phyloP scores from a whole-genome alignment of 2,888 invertebrate species.

The Cremastinae sp. region DNA sequence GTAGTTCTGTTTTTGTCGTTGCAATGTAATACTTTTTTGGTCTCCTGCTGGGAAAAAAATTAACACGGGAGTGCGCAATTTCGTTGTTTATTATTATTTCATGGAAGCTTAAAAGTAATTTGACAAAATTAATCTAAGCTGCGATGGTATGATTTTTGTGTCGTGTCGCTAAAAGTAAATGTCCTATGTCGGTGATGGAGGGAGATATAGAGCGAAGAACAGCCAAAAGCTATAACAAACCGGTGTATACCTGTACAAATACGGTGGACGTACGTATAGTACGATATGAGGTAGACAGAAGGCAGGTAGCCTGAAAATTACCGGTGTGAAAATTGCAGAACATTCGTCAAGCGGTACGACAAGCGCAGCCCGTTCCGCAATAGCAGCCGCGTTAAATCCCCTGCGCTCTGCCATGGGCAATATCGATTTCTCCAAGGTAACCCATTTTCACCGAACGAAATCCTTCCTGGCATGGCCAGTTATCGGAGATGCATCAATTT shows the following conservation, averaged over 20 bases:
- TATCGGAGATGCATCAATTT: conserved; percentile 43
- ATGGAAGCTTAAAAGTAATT: not conserved
- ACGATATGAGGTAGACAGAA: conserved; percentile 39
- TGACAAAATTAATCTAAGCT: not conserved
- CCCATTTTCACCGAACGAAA: conserved; percentile 40
- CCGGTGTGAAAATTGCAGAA: conserved; percentile 59
- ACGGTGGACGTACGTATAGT: not conserved
- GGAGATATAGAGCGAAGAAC: conserved; percentile 11
- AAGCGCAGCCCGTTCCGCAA: conserved; percentile 51
- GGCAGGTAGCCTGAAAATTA: conserved; percentile 59
- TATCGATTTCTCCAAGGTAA: conserved; percentile 55
- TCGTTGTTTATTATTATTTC: conserved; percentile 2
- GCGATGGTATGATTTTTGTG: conserved; percentile 10
- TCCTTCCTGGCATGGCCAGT: conserved; percentile 25
- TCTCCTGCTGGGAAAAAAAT: no score
- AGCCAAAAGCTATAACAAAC: conserved; percentile 14
- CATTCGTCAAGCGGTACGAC: conserved; percentile 61
- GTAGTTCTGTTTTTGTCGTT: no score
- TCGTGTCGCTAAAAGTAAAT: not conserved
- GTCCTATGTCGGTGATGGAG: not conserved
- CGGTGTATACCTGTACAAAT: conserved; percentile 4
- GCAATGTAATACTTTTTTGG: no score
- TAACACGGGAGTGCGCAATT: no score
- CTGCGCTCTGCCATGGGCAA: conserved; percentile 29
- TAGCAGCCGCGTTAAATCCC: conserved; percentile 41